Conservation (phyloP, 2,888 invertebrate genomes). For the Galerucella calmariensis region DNA sequence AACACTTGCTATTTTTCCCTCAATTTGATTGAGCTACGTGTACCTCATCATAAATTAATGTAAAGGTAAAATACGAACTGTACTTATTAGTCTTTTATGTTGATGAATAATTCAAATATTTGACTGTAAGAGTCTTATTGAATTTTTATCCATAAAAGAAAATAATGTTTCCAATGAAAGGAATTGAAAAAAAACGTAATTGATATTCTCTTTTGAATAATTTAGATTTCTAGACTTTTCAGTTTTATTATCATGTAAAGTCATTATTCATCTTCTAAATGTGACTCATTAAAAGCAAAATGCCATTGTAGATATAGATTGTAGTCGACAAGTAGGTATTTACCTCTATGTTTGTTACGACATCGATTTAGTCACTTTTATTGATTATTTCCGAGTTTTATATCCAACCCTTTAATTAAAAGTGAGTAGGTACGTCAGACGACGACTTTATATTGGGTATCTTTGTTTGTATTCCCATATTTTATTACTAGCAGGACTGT, state of each 20-base stretch:
- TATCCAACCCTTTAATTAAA: not conserved
- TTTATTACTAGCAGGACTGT: not conserved
- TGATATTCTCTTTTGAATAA: not conserved
- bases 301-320: not conserved
- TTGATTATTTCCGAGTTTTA: not conserved
- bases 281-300: not conserved
- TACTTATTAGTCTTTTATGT: not conserved
- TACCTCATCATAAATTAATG: conserved; percentile 6
- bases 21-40: not conserved
- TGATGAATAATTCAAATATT: not conserved
- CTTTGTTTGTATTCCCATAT: conserved; percentile 3
- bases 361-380: not conserved
- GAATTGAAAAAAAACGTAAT: no score
- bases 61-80: not conserved
- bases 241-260: no score
- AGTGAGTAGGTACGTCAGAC: not conserved
- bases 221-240: no score
- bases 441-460: not conserved
- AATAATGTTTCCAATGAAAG: not conserved
- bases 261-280: not conserved
- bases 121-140: not conserved
- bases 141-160: conserved; percentile 1
- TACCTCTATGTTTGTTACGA: not conserved
- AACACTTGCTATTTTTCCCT: no score
- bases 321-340: not conserved